Conservation (phyloP, 2,113 vertebrate species). For the Lasiurus cinereus region DNA sequence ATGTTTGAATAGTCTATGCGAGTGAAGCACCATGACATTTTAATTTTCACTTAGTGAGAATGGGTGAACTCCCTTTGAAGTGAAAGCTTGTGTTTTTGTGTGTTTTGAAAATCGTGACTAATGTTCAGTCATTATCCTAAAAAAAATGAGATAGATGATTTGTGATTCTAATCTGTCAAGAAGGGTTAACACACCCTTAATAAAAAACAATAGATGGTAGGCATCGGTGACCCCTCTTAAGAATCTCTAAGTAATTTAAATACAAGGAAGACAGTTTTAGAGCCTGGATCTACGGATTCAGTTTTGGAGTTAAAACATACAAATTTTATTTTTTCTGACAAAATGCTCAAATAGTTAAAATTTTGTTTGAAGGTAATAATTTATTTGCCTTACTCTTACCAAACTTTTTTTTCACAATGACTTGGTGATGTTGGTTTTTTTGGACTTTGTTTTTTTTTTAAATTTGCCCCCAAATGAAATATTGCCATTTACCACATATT, state of each 20-base stretch:
- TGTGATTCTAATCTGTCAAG: slow-evolving; percentile 83
- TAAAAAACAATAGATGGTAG: slow-evolving; percentile 83
- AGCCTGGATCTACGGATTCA: slow-evolving; percentile 59
- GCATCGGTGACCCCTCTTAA: slow-evolving; percentile 62
- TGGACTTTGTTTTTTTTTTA: neutral
- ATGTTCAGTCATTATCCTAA: slow-evolving; percentile 83
- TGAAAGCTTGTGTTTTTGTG: slow-evolving; percentile 75
- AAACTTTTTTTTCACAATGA: neutral
- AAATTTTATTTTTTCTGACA: neutral
- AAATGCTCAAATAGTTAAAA: neutral
- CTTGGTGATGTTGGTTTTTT: neutral
- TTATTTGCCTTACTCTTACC: neutral
- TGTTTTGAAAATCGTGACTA: slow-evolving; percentile 86
- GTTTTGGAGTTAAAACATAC: neutral
- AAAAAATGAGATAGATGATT: slow-evolving; percentile 85
- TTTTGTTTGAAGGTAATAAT: neutral
- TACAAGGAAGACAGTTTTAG: slow-evolving; percentile 74
- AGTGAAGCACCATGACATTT: slow-evolving; percentile 83
- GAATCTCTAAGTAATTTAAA: slow-evolving; percentile 75
- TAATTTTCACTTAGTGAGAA: slow-evolving; percentile 82
- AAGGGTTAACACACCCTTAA: slow-evolving; percentile 79
- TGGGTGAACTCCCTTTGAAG: slow-evolving; percentile 84
- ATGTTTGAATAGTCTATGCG: slow-evolving; percentile 81
- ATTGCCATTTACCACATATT: neutral
- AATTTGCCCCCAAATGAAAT: neutral